These are phyloP conservation scores for Pithecia hirsuta DNA, from an alignment of 2,797 vertebrate species.

Conservation along the genomic window DNA sequence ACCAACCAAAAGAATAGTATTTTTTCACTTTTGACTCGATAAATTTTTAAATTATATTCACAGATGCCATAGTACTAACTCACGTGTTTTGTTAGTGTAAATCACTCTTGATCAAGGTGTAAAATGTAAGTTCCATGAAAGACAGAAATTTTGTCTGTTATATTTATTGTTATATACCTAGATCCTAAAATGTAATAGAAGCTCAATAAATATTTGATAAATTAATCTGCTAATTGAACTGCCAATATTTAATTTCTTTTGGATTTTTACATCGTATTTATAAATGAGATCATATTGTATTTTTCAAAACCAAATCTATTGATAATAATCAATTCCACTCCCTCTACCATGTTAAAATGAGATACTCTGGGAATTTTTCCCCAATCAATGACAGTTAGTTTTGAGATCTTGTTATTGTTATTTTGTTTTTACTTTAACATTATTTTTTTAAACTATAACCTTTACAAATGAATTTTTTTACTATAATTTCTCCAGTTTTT, in stretches of 20 bases:
- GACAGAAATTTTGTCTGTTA: background rate
- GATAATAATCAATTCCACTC: background rate
- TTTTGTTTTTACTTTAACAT: constrained; percentile 39
- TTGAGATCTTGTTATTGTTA: background rate
- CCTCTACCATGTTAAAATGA: background rate
- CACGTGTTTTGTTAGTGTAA: background rate
- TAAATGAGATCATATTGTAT: background rate
- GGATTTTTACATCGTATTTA: background rate
- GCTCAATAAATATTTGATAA: background rate
- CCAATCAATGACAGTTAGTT: background rate
- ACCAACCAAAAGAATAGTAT: background rate
- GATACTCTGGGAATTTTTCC: background rate
- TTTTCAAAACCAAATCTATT: constrained; percentile 32
- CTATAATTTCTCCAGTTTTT: constrained; percentile 13
- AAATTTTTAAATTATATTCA: constrained; percentile 26
- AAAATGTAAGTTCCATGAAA: background rate
- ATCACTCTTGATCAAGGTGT: background rate
- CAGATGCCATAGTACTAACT: background rate
- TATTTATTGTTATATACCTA: background rate
- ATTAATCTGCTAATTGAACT: background rate
- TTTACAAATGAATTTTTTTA: constrained; percentile 20
- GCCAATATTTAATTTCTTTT: constrained; percentile 3
- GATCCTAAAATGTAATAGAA: background rate
- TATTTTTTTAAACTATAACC: constrained; percentile 32
- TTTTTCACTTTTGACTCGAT: background rate